A percentile compares a stretch with the other conserved stretches of the same genome.
These are phyloP conservation scores for Cyrtorhinus lividipennis DNA, from an alignment of 1,140 invertebrate genomes.

Conservation along the genomic window DNA sequence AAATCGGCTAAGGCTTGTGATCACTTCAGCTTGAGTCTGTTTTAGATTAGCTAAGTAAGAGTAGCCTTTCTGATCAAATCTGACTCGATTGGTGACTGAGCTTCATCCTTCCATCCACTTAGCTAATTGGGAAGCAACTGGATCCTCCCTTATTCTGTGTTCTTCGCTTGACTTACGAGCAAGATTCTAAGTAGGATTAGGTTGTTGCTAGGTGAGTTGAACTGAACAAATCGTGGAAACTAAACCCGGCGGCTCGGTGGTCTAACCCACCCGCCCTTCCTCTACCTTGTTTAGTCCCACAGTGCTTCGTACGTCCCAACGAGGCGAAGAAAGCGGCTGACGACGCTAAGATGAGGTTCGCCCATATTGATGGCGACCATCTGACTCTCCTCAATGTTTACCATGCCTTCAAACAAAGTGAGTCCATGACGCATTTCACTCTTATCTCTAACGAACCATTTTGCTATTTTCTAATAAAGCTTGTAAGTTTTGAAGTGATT, in stretches of 20 bases:
- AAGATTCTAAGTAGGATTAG: slow-evolving; percentile 32
- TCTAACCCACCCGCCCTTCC: slow-evolving; percentile 30
- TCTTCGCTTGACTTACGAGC: too few relatives aligned
- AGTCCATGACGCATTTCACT: slow-evolving; percentile 38
- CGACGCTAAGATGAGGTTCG: slow-evolving; percentile 97
- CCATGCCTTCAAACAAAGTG: slow-evolving; percentile 99
- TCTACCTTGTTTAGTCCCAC: slow-evolving; percentile 63
- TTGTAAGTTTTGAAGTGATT: too few relatives aligned
- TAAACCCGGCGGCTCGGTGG: slow-evolving; percentile 40
- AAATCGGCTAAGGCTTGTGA: too few relatives aligned
- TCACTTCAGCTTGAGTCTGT: too few relatives aligned
- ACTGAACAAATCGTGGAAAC: slow-evolving; percentile 33
- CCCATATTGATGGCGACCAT: slow-evolving; percentile 99
- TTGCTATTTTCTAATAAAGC: neutral
- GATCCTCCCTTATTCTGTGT: too few relatives aligned
- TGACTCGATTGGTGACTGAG: too few relatives aligned
- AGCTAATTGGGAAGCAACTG: neutral
- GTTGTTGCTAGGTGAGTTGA: slow-evolving; percentile 34
- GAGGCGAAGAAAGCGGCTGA: slow-evolving; percentile 98
- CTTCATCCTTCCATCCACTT: too few relatives aligned
- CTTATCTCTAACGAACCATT: slow-evolving; percentile 6
- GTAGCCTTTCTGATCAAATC: too few relatives aligned
- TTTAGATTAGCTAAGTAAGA: too few relatives aligned
- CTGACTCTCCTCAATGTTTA: slow-evolving; percentile 88
- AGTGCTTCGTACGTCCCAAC: slow-evolving; percentile 98